Base-by-base conservation (phyloP, 2,797 vertebrate species). In the Huso huso region DNA sequence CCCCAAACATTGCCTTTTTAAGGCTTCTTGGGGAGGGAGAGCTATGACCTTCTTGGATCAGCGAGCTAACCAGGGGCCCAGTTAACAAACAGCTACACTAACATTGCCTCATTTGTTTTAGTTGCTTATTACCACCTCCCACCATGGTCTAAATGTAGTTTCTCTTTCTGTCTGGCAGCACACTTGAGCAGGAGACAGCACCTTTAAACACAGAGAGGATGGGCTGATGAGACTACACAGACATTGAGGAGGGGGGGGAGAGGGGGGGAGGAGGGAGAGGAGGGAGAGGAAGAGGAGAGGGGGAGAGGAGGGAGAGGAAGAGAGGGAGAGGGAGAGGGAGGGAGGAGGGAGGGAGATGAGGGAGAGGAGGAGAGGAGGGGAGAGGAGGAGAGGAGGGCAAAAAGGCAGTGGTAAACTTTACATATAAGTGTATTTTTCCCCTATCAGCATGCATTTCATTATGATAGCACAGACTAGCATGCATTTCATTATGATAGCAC, bases 1-100 rank as follows among this genome's bases (percentile, higher is more conserved):
- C 84, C 83, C 79, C 89, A 96, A 96, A 96, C 93, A 97, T 95
- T 95, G 86, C 94, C 94, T 94, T 96, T 95, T 96, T 93, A 96
- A 96, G 95, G 81, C 88, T 90, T 90, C 89, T 91, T 80, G 70
- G 80, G 83, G 81, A 84, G 74, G 79, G 81, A 75, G 83, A 82
- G 87, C 83, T 85, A 75, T 8, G 81, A 84, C 83, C 82, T 78
- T 72, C 79, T 78, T 82, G 75, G 86, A 84, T 89, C 84, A 83
- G 83, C 80, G 84, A 87, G 84, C 82, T 86, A 78, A 85, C 78
- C 70, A 79, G 80, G 80, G 82, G 77, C 83, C 84, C 80, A 78
- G 75, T 49, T 81, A 87, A 82, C 86, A 83, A 87, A 84, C 84
- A 85, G 77, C 60, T 60, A 48, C 61, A 66, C 67, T 48, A 37